phyloP scores from a whole-genome alignment of 2,113 vertebrate species.

The Muntiacus muntjak region DNA sequence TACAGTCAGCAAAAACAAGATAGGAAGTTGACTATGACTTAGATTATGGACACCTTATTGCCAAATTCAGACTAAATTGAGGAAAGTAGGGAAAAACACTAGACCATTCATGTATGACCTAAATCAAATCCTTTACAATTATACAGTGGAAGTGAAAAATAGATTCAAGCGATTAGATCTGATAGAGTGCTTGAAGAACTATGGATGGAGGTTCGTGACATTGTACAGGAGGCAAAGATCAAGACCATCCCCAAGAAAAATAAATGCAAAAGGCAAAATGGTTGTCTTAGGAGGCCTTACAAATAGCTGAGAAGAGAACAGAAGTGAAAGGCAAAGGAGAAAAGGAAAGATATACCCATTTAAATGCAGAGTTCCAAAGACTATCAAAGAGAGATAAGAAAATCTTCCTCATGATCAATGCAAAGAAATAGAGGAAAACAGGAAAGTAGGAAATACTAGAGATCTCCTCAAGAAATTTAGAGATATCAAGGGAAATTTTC shows the following conservation, averaged over 20 bases:
- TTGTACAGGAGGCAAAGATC: not conserved
- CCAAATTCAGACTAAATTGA: not conserved
- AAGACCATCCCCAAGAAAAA: not conserved
- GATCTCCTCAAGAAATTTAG: not conserved
- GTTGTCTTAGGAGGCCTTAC: not conserved
- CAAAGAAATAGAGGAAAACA: not conserved
- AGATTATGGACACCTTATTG: not conserved
- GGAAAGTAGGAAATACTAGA: not conserved
- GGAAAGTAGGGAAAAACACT: not conserved
- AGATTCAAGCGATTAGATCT: not conserved
- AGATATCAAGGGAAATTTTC: not conserved
- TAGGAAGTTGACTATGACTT: not conserved
- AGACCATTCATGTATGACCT: not conserved
- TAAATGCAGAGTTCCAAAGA: not conserved
- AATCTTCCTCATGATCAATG: not conserved
- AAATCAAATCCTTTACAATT: not conserved
- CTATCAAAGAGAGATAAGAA: not conserved
- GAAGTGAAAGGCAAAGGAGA: not conserved
- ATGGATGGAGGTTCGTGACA: accelerated
- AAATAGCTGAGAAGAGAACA: not conserved
- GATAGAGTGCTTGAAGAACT: not conserved
- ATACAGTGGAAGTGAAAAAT: not conserved
- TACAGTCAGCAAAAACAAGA: not conserved
- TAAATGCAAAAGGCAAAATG: not conserved
- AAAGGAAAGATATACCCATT: not conserved